phyloP scores from a whole-genome alignment of 2,797 vertebrate species.

The Calcarius lapponicus region DNA sequence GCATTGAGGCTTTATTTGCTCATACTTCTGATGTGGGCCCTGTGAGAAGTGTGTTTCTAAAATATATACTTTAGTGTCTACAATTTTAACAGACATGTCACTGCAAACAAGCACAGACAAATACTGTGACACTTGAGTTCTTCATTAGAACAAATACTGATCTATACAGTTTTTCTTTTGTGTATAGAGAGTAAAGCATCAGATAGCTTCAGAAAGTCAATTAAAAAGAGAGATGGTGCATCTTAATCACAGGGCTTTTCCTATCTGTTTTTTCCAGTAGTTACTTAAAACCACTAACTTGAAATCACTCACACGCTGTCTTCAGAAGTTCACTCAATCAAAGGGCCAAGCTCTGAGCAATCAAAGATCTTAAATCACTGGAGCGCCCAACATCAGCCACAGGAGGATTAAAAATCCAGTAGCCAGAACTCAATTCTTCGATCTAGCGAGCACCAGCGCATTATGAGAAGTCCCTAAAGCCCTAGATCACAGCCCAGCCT shows the following conservation, averaged over 20 bases:
- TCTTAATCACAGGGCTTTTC: slow-evolving; percentile 78
- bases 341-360: slow-evolving; percentile 91
- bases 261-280: slow-evolving; percentile 77
- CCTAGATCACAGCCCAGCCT: slow-evolving; percentile 92
- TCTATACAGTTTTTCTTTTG: slow-evolving; percentile 49
- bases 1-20: background rate
- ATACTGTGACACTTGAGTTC: slow-evolving; percentile 31
- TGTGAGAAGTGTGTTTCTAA: background rate
- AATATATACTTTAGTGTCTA: background rate
- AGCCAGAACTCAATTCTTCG: slow-evolving; percentile 94
- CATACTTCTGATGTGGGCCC: background rate
- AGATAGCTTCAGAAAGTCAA: slow-evolving; percentile 75
- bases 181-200: slow-evolving; percentile 59
- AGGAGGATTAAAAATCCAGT: slow-evolving; percentile 99
- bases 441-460: slow-evolving; percentile 83
- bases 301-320: slow-evolving; percentile 83
- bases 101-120: slow-evolving; percentile 29
- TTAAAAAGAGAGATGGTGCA: slow-evolving; percentile 72
- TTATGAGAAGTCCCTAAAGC: slow-evolving; percentile 99
- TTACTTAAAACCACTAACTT: slow-evolving; percentile 80
- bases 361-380: slow-evolving; percentile 99
- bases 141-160: slow-evolving; percentile 54
- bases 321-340: slow-evolving; percentile 97
- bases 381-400: slow-evolving; percentile 91
- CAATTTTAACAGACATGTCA: slow-evolving; percentile 10